A percentile compares a stretch with the other conserved stretches of the same genome.
phyloP scores from a whole-genome alignment of 2,113 vertebrate genomes.

The Pluvianellus socialis region DNA sequence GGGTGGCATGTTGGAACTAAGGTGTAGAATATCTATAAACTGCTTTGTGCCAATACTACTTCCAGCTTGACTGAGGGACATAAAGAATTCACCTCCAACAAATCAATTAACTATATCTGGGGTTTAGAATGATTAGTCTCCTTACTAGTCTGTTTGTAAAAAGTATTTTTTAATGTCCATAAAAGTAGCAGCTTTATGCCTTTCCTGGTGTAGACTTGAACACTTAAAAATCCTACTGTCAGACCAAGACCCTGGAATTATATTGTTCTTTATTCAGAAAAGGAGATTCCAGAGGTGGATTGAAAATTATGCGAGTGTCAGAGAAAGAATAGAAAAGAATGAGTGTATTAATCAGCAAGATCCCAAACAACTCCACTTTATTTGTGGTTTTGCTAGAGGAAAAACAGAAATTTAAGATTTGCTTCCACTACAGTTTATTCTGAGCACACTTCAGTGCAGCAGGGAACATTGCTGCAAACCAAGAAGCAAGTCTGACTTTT shows the following conservation, averaged over 20 bases:
- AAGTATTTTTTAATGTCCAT: background rate
- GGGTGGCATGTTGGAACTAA: background rate
- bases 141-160: background rate
- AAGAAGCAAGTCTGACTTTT: background rate
- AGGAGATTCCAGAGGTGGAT: background rate
- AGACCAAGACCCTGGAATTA: background rate
- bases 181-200: background rate
- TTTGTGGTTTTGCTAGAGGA: background rate
- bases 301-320: background rate
- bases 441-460: slow-evolving; percentile 54
- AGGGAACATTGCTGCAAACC: background rate
- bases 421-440: slow-evolving; percentile 15
- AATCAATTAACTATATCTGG: background rate
- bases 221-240: background rate
- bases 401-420: background rate
- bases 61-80: background rate
- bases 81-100: background rate
- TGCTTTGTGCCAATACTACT: background rate
- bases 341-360: background rate
- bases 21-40: background rate
- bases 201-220: background rate
- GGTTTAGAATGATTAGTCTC: background rate
- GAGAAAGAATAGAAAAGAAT: background rate
- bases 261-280: background rate
- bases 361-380: background rate